These are phyloP conservation scores for Ennomos fuscantarius DNA, from an alignment of 2,888 invertebrate genomes.

Conservation along the genomic window DNA sequence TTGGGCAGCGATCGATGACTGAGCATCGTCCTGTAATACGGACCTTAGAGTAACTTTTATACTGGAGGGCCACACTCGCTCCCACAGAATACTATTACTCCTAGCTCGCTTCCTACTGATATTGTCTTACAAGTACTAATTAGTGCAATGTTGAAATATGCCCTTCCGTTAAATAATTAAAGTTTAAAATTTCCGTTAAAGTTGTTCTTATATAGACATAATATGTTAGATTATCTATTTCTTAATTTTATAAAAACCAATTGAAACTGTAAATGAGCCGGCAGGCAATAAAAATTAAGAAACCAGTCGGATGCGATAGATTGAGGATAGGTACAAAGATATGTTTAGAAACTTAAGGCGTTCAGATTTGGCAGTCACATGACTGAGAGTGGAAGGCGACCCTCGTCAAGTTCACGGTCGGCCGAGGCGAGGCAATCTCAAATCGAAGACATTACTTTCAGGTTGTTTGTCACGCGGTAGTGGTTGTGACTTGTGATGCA, in stretches of 20 bases:
- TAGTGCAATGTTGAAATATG: too few relatives aligned
- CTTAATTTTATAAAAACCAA: too few relatives aligned
- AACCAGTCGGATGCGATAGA: slow-evolving; percentile 14
- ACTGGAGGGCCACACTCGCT: too few relatives aligned
- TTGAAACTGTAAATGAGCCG: too few relatives aligned
- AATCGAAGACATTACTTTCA: not conserved
- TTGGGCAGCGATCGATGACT: too few relatives aligned
- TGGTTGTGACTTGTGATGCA: too few relatives aligned
- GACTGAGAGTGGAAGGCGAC: slow-evolving; percentile 49
- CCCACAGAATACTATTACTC: too few relatives aligned
- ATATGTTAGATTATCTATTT: not conserved
- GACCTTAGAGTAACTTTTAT: too few relatives aligned
- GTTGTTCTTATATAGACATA: not conserved
- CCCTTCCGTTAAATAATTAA: too few relatives aligned
- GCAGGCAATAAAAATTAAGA: not conserved
- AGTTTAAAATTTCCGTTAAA: not conserved
- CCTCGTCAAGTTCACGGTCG: slow-evolving; percentile 58
- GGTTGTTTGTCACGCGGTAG: slow-evolving; percentile 5
- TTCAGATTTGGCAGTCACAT: slow-evolving; percentile 49
- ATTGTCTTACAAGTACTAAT: too few relatives aligned
- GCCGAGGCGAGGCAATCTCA: not conserved
- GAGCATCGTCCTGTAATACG: too few relatives aligned
- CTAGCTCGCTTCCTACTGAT: too few relatives aligned
- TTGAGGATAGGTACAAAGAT: slow-evolving; percentile 3
- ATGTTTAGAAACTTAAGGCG: slow-evolving; percentile 9